Percentiles rank a stretch among this genome's conserved stretches.
These are phyloP conservation scores for Dinomys branickii DNA, from an alignment of 2,113 vertebrate species.

Conservation along the genomic window DNA sequence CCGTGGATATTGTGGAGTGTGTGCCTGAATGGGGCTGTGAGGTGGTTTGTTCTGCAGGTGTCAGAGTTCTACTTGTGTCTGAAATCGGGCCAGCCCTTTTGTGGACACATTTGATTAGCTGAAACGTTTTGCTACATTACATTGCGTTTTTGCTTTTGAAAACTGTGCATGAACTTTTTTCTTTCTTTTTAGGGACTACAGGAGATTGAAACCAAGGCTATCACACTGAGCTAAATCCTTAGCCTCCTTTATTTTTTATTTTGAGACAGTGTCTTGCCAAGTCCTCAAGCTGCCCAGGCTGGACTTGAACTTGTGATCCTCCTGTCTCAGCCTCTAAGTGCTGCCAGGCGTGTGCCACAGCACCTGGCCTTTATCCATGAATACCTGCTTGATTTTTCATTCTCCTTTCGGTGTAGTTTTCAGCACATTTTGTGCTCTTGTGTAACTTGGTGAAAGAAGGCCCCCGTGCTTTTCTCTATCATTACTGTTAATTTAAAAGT, in stretches of 20 bases:
- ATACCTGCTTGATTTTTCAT: not conserved
- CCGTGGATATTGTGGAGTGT: not conserved
- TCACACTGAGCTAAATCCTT: not conserved
- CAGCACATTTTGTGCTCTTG: not conserved
- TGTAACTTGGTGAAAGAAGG: not conserved
- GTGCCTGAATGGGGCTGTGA: not conserved
- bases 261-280: not conserved
- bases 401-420: slow-evolving; percentile 44
- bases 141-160: slow-evolving; percentile 53
- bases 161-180: not conserved
- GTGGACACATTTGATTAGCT: slow-evolving; percentile 17
- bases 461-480: not conserved
- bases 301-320: not conserved
- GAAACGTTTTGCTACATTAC: not conserved
- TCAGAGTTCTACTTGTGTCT: slow-evolving; percentile 2
- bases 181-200: not conserved
- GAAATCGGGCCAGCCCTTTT: not conserved
- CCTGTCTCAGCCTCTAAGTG: not conserved
- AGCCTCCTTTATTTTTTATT: not conserved
- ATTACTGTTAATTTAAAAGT: not conserved
- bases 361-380: not conserved
- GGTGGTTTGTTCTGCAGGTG: not conserved
- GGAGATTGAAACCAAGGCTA: not conserved
- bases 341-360: not conserved
- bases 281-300: not conserved